phyloP scores from a whole-genome alignment of 2,888 invertebrate species.

The Pherbina coryleti region DNA sequence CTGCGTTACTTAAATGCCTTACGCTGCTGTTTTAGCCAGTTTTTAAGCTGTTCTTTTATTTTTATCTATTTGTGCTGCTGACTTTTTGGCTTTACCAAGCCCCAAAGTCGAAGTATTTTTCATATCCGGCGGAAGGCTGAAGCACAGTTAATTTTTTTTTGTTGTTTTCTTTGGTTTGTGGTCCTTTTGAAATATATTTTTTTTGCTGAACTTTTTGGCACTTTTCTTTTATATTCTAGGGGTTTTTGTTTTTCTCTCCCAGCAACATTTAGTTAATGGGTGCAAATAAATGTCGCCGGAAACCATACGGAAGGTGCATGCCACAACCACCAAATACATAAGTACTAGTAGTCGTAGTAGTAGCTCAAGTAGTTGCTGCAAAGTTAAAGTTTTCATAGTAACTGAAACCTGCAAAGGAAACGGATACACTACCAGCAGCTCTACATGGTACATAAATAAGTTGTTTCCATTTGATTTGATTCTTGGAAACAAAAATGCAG shows the following conservation, averaged over 20 bases:
- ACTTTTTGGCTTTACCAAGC: no score
- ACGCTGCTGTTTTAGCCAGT: no score
- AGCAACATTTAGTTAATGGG: not conserved
- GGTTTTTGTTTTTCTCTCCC: not conserved
- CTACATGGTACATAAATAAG: not conserved
- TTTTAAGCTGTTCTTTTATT: no score
- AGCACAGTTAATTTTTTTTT: not conserved
- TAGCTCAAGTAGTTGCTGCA: not conserved
- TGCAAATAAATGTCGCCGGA: slow-evolving; percentile 8
- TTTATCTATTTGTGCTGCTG: no score
- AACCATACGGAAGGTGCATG: slow-evolving; percentile 5
- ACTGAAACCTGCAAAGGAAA: slow-evolving; percentile 9
- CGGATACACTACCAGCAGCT: slow-evolving; percentile 10
- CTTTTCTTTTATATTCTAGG: not conserved
- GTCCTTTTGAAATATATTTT: not conserved
- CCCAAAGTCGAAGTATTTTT: slow-evolving; percentile 14
- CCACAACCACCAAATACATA: not conserved
- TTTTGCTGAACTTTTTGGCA: not conserved
- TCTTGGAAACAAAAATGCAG: not conserved
- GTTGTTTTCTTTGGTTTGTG: not conserved
- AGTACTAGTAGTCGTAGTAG: not conserved
- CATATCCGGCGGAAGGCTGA: slow-evolving; percentile 20
- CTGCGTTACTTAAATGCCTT: not conserved
- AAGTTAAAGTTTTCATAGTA: not conserved
- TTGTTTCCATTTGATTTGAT: not conserved